Evolutionary conservation across 2,888 invertebrate genomes (phyloP).

Genomic region (Sminthurides aquaticus): DNA sequence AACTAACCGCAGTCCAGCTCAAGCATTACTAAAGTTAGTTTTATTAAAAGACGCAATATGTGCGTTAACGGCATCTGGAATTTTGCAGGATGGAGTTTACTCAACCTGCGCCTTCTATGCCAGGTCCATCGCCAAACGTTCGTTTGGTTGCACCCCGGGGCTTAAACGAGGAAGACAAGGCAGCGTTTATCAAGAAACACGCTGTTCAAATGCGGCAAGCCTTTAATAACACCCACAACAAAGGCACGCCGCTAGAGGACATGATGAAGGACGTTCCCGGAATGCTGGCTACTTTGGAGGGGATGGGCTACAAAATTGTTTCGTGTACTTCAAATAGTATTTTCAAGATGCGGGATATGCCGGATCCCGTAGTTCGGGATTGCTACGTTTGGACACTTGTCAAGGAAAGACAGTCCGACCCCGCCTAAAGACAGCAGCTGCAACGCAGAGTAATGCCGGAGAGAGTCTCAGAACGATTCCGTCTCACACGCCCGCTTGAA

Average conservation of each 20-base stretch:
- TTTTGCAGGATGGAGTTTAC: constrained; percentile 20
- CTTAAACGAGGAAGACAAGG: constrained; percentile 10
- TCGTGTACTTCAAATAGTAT: constrained; percentile 12
- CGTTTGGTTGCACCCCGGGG: constrained; percentile 11
- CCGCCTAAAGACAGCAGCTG: not conserved
- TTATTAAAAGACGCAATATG: too few species aligned
- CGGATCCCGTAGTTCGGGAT: constrained; percentile 15
- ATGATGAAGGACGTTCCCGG: constrained; percentile 18
- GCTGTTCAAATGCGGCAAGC: constrained; percentile 13
- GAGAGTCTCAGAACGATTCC: not conserved
- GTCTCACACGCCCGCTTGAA: not conserved
- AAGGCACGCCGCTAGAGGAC: constrained; percentile 20
- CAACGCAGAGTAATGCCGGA: not conserved
- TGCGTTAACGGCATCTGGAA: too few species aligned
- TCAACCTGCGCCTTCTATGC: constrained; percentile 19
- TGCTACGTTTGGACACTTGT: constrained; percentile 17
- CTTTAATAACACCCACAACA: constrained; percentile 18
- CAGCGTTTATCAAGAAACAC: constrained; percentile 5
- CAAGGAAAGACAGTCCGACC: not conserved
- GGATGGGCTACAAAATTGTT: constrained; percentile 5
- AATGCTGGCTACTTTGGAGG: constrained; percentile 14
- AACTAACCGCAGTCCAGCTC: too few species aligned
- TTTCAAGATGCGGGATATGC: constrained; percentile 20
- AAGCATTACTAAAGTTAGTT: too few species aligned
- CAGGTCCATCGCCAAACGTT: constrained; percentile 6